These are phyloP conservation scores for Ploceus nigricollis DNA, from an alignment of 2,113 vertebrate genomes.

Conservation along the genomic window DNA sequence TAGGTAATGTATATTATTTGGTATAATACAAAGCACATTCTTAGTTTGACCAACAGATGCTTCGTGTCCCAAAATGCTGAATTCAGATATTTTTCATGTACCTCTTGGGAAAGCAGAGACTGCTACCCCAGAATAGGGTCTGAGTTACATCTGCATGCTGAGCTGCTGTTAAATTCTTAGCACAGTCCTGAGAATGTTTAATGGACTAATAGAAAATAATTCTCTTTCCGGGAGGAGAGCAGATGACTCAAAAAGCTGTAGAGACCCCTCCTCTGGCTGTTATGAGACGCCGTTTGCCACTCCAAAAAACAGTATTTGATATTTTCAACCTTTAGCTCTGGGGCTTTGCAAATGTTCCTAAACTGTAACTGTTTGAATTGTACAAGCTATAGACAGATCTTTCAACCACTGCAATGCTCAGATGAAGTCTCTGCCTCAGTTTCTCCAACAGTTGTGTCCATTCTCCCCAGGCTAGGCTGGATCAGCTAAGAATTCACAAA, in stretches of 20 bases:
- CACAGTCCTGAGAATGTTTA: neutral
- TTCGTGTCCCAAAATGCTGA: neutral
- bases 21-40: neutral
- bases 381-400: neutral
- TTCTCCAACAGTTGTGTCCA: neutral
- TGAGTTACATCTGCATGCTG: neutral
- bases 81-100: neutral
- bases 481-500: neutral
- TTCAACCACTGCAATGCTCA: neutral
- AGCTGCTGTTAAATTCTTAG: neutral
- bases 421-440: neutral
- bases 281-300: rapidly evolving
- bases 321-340: neutral
- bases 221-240: neutral
- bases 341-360: neutral
- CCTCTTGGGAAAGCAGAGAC: neutral
- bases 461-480: neutral
- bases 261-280: neutral
- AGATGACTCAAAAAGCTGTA: neutral
- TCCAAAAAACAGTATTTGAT: neutral
- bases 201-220: neutral
- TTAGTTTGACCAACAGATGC: neutral
- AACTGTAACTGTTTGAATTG: neutral
- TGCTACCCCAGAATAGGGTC: neutral
- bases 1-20: neutral